Percentiles rank a stretch among this genome's conserved stretches.
Conservation (phyloP, 2,888 invertebrate genomes). For the Sussaba pulchella region DNA sequence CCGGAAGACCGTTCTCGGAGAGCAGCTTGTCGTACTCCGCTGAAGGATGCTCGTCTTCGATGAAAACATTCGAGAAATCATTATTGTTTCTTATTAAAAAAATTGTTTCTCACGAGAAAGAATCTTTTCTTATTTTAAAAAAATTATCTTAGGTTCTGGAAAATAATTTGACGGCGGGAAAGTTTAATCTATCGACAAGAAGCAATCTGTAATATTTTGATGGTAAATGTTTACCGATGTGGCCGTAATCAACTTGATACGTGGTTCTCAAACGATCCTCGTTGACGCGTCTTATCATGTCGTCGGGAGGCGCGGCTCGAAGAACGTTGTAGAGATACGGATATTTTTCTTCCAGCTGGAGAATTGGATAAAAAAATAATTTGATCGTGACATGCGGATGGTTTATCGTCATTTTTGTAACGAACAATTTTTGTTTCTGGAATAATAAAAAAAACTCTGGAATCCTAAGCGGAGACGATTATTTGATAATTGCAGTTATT, state of each 20-base stretch:
- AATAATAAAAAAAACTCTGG: too few relatives aligned
- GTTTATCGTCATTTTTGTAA: too few relatives aligned
- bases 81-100: too few relatives aligned
- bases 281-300: constrained; percentile 87
- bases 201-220: not conserved
- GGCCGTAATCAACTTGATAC: constrained; percentile 87
- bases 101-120: too few relatives aligned
- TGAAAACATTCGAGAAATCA: not conserved
- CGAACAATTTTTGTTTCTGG: too few relatives aligned
- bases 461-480: too few relatives aligned
- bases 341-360: constrained; percentile 87
- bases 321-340: constrained; percentile 88
- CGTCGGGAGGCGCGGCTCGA: constrained; percentile 86
- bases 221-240: constrained; percentile 80
- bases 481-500: too few relatives aligned
- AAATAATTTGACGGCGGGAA: too few relatives aligned
- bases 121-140: too few relatives aligned
- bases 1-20: constrained; percentile 84
- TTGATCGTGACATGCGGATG: too few relatives aligned
- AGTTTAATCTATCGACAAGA: too few relatives aligned
- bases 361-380: not conserved
- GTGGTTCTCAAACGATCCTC: constrained; percentile 86
- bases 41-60: constrained; percentile 85
- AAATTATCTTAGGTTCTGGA: not conserved
- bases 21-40: constrained; percentile 87